A percentile compares a stretch with the other conserved stretches of the same genome.
These are phyloP conservation scores for Istiophorus platypterus DNA, from an alignment of 2,113 vertebrate genomes.

Conservation along the genomic window DNA sequence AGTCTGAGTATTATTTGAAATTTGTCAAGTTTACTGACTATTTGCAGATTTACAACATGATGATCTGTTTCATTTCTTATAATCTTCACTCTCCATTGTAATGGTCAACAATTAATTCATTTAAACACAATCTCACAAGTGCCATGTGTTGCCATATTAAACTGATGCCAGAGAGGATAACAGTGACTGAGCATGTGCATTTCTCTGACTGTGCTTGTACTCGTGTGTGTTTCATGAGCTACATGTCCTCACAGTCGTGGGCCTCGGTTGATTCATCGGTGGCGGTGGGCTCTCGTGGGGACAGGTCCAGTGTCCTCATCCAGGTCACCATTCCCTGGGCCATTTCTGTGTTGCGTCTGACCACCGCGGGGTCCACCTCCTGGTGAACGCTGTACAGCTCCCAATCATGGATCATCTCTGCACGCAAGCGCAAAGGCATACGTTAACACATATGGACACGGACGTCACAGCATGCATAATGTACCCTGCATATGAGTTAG, in stretches of 20 bases:
- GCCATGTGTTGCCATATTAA: background rate
- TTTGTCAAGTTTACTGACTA: too few species aligned
- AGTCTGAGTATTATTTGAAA: too few species aligned
- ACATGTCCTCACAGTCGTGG: conserved; percentile 84
- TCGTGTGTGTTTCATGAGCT: background rate
- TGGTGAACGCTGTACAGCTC: conserved; percentile 89
- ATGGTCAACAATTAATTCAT: too few species aligned
- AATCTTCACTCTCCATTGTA: too few species aligned
- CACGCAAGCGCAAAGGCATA: conserved; percentile 24
- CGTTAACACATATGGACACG: conserved; percentile 7
- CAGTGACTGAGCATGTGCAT: background rate
- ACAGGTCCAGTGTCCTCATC: conserved; percentile 86
- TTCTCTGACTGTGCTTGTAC: background rate
- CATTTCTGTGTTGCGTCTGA: conserved; percentile 76
- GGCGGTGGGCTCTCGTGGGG: conserved; percentile 82
- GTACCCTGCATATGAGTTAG: background rate
- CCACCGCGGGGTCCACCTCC: conserved; percentile 87
- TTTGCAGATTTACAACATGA: too few species aligned
- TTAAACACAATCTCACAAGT: background rate
- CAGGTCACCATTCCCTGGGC: conserved; percentile 87
- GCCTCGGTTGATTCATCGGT: conserved; percentile 87
- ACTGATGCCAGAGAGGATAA: background rate
- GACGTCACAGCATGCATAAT: background rate
- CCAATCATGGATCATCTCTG: conserved; percentile 93
- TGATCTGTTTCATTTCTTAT: too few species aligned